Base-by-base conservation (phyloP, 2,888 invertebrate genomes). In the Adela reaumurella region DNA sequence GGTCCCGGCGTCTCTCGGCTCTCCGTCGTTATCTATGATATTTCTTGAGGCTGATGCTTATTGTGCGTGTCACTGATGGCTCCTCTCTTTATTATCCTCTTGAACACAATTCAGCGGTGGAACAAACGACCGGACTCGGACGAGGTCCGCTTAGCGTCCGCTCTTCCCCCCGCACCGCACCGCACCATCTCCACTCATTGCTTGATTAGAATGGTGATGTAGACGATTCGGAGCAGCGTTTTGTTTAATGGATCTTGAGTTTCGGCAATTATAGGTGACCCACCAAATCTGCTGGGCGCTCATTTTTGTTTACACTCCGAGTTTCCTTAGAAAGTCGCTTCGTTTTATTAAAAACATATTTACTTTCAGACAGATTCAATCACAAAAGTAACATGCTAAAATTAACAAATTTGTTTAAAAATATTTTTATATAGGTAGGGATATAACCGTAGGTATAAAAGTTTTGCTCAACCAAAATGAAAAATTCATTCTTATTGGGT, bases 21-120 rank as follows among this genome's bases (percentile, higher is more conserved):
- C 62, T 63, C 52, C 65, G 72, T 70, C 68, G 74, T 78, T 78
- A 76, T 78, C 77, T 78, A 78, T 78, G 78, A 78, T 78, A 78
- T 78, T 43, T 78, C 74, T 77, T 74, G 78, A 76, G 78, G 77
- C 77, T 78, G 78, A 78, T 78, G 77, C 78, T 78, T 74, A 78
- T 78, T 78, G 78, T 78, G 78, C 78, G 78, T 78, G 78, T 77
- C 78, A 78, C 77, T 78, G 77, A 77, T 77, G 76, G 73, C 70
- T 74, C 76, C 76, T 74, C 67, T 77, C 76, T 74, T 77, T 77
- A 76, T 77, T 77, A 72, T 76, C 74, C 77, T 74, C 78, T 76
- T 74, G 74, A 78, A 78, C 69, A 77, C 77, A 73, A 77, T 78
- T 77, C 73, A 70, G 74, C 64, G 72, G 69, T 68, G 69, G 69